Base-by-base conservation (phyloP, 1,140 invertebrate genomes). In the Pseudobourletiella spinata region DNA sequence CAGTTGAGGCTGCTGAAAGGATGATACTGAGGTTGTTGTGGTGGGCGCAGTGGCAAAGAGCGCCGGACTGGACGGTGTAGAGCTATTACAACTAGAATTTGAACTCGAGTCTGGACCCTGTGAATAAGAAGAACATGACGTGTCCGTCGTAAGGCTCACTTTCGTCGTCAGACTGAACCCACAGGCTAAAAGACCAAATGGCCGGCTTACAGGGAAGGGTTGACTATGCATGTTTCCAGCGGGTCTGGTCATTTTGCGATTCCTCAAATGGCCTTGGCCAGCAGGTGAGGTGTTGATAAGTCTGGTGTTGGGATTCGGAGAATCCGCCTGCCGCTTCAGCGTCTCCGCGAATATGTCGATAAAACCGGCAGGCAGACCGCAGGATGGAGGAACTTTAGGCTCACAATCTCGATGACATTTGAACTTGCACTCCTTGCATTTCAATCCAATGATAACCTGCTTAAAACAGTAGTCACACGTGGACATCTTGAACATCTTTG, bases 341-440 rank as follows among this genome's bases (percentile, higher is more conserved):
- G 58, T 56, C 57, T 72, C 72, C 24, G 56, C 72, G 68, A 76
- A 94, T 64, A 87, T 84, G 59, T 89, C 82, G 20, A 95, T 81
- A 70, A 89, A 83, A 74, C 87, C 88, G 46, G 83, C 80, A 26
- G 91, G 89, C 68, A 96, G 77, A 35, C 91, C 89, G 77, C 93
- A 97, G 29, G 89, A 91, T 1, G 90, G 88, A 68, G 89, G 87
- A 65, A 93, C 92, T 80, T 90, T 91, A 25, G 82, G 82, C 71
- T 89, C 87, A 76, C 94, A 97, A 72, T 95, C 89, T 71, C 86
- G 82, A 75, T 91, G 88, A 77, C 91, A 96, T 71, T 90, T 91
- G 77, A 90, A 96, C 79, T 95, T 95, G 82, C 93, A 97, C 74
- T 95, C 89, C 75, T 87, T 94, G 76, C 94, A 97, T 75, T 90